Percentiles rank a stretch among this genome's conserved stretches.
These are phyloP conservation scores for Bucorvus abyssinicus DNA, from an alignment of 2,797 vertebrate species.

Conservation along the genomic window DNA sequence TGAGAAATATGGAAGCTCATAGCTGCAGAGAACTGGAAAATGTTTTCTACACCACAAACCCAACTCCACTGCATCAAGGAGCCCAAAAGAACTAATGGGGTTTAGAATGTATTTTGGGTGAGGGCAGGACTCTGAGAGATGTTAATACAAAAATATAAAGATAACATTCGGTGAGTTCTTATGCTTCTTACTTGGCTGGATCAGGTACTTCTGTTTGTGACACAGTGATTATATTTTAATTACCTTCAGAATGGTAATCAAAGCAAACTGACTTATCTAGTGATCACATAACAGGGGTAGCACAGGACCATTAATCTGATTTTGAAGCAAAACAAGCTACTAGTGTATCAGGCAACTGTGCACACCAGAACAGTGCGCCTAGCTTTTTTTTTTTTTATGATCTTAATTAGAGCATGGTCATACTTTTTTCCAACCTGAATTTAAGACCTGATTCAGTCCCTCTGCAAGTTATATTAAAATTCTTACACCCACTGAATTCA, in stretches of 20 bases:
- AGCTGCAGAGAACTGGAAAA: not conserved
- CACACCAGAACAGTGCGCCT: not conserved
- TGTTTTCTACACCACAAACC: not conserved
- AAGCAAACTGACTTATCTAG: constrained; percentile 27
- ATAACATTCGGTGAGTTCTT: not conserved
- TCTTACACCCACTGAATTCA: not conserved
- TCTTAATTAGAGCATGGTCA: not conserved
- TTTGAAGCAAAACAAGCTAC: constrained; percentile 42
- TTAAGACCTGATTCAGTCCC: not conserved
- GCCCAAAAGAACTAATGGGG: rapidly evolving
- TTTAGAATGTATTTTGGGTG: not conserved
- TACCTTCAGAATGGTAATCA: constrained; percentile 49
- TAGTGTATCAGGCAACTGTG: not conserved
- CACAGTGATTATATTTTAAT: constrained; percentile 63
- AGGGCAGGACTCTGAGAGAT: not conserved
- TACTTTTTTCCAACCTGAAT: not conserved
- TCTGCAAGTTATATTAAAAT: not conserved
- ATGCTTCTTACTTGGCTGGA: not conserved
- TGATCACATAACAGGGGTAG: not conserved
- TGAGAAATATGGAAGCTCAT: not conserved
- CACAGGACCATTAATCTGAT: constrained; percentile 26
- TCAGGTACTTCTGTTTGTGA: not conserved
- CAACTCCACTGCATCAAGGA: not conserved
- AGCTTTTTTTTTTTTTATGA: not conserved
- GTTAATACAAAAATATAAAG: constrained; percentile 2